Base-by-base conservation (phyloP, 2,797 vertebrate species). In the Sitta carolinensis region DNA sequence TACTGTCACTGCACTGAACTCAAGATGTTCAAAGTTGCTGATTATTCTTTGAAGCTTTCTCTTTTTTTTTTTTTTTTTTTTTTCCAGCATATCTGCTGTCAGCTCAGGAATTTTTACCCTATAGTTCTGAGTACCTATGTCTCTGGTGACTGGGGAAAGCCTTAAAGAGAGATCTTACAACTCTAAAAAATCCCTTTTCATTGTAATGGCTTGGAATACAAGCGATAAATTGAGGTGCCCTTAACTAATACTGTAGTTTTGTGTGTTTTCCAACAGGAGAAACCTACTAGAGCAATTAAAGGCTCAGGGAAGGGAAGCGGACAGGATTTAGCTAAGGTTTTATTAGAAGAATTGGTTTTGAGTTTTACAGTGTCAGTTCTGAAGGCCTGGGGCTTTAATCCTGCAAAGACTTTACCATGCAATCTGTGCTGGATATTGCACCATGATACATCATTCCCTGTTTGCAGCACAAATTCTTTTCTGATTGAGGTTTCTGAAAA, bases 171-270 rank as follows among this genome's bases (percentile, higher is more conserved):
- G 30, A 76, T 11, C 34, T 90, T 87, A 84, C 38, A 74, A 67
- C 7, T 67, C 36, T 61, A 78, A 87, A 85, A 58, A 84, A 86
- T 8, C 16, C 5, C 30, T 84, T 82, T 59, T 67, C 58, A 34
- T 51, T 79, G 29, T 70, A 96, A 93, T 91, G 58, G 19, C 38
- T 64, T 81, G 80, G 77, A 91, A 91, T 79, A 84, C 17, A 76
- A 42, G 67, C 15, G 11, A 79, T 32, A 93, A 94, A 94, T 76
- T 79, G 80, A 93, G 84, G 43, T 67, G 85, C 67, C 93, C 75
- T 94, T 76, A 94, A 87, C 67, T 91, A 93, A 86, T 38, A 32
- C 63, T 83, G 40, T 61, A 84, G 63, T 78, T 88, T 82, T 25
- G 68, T 26, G 38, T 78, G 76, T 47, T 83, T 95, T 87, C 51